A percentile compares a stretch with the other conserved stretches of the same genome.
These are phyloP conservation scores for Nematopogon swammerdamellus DNA, from an alignment of 2,888 invertebrate species.

Conservation along the genomic window DNA sequence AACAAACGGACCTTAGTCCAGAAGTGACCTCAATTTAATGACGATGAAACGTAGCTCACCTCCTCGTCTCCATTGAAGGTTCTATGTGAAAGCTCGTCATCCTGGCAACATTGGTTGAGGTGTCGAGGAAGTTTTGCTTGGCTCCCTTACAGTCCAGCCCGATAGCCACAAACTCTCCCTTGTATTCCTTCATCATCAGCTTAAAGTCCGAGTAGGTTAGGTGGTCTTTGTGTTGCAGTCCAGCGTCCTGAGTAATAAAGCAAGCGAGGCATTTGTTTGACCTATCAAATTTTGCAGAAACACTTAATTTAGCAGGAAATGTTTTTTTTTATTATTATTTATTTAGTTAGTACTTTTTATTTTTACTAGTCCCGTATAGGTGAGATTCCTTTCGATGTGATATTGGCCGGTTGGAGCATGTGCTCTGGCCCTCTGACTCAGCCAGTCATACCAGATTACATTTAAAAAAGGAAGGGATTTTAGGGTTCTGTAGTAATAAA, in stretches of 20 bases:
- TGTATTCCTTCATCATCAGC: slow-evolving; percentile 95
- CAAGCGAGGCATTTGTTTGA: too few species aligned
- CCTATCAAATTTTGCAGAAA: too few species aligned
- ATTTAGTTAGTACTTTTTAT: not conserved
- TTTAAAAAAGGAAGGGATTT: too few species aligned
- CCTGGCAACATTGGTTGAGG: slow-evolving; percentile 90
- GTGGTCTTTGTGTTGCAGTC: slow-evolving; percentile 85
- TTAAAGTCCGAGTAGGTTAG: slow-evolving; percentile 91
- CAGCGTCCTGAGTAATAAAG: slow-evolving; percentile 84
- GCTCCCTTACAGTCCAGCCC: slow-evolving; percentile 94
- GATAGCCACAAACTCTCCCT: slow-evolving; percentile 92
- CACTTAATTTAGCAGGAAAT: not conserved
- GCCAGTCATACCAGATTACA: too few species aligned
- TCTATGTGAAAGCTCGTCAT: slow-evolving; percentile 95
- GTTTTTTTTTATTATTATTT: not conserved
- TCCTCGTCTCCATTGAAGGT: slow-evolving; percentile 67
- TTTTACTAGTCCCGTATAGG: too few species aligned
- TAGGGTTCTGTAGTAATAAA: not conserved
- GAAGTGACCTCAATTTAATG: too few species aligned
- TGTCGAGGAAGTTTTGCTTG: slow-evolving; percentile 92
- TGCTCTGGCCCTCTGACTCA: too few species aligned
- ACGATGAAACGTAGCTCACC: slow-evolving; percentile 25
- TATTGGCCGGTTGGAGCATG: too few species aligned
- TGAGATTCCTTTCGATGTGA: too few species aligned
- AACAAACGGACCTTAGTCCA: too few species aligned